These are phyloP conservation scores for Melanotaenia boesemani DNA, from an alignment of 2,797 vertebrate genomes.

Conservation along the genomic window DNA sequence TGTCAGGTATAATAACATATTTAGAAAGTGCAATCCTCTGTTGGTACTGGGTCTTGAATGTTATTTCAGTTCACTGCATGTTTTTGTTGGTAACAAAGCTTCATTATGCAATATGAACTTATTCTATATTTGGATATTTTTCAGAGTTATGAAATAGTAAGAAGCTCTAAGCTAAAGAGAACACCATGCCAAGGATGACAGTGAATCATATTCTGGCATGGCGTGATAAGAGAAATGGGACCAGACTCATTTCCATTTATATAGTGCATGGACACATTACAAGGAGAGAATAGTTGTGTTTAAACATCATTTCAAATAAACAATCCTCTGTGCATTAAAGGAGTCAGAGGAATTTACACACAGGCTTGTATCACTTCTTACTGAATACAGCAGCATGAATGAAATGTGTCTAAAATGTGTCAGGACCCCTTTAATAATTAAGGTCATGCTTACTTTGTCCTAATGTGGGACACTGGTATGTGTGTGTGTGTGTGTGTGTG, in stretches of 20 bases:
- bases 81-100: too few species aligned
- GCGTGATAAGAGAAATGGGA: conserved; percentile 68
- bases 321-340: conserved; percentile 60
- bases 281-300: conserved; percentile 64
- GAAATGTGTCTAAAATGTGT: conserved; percentile 48
- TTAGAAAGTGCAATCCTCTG: background rate
- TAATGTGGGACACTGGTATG: background rate
- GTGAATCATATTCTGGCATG: conserved; percentile 69
- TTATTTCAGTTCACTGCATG: background rate
- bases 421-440: conserved; percentile 25
- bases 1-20: background rate
- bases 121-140: background rate
- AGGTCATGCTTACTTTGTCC: conserved; percentile 13
- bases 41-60: background rate
- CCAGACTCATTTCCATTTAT: conserved; percentile 81
- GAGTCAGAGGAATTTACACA: conserved; percentile 60
- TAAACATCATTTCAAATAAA: conserved; percentile 74
- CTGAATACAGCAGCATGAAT: conserved; percentile 57
- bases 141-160: background rate
- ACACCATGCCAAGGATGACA: conserved; percentile 59
- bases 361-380: conserved; percentile 53
- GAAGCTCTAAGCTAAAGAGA: conserved; percentile 56
- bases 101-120: background rate
- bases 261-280: conserved; percentile 74
- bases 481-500: too few species aligned